Conservation (phyloP, 2,113 vertebrate species). For the Rafetus swinhoei region DNA sequence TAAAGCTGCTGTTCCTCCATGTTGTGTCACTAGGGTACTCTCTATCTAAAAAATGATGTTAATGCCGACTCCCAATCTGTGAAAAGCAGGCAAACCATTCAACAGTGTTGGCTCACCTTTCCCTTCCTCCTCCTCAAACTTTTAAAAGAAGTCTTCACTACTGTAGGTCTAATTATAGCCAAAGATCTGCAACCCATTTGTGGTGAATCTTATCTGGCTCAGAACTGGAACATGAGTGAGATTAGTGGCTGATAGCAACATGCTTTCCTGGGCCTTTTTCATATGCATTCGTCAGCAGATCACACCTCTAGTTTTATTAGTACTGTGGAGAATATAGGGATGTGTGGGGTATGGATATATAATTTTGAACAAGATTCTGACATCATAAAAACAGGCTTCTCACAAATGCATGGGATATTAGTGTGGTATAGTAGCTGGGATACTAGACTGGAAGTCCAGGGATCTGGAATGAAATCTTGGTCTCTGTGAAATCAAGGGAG, state of each 20-base stretch:
- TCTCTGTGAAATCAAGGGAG: not conserved
- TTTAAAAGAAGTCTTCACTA: not conserved
- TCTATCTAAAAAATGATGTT: not conserved
- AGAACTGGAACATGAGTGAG: not conserved
- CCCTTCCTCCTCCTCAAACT: not conserved
- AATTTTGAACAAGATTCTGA: not conserved
- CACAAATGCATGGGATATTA: not conserved
- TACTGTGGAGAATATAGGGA: not conserved
- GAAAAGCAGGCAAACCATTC: conserved; percentile 3
- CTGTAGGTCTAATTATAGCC: not conserved
- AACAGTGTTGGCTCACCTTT: not conserved
- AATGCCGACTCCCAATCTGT: conserved; percentile 16
- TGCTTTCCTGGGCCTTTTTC: not conserved
- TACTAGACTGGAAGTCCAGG: not conserved
- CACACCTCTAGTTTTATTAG: not conserved
- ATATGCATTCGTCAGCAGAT: not conserved
- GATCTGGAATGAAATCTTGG: not conserved
- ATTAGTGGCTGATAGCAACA: not conserved
- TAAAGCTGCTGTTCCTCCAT: not conserved
- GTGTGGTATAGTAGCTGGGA: not conserved
- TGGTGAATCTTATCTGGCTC: not conserved
- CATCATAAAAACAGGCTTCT: not conserved
- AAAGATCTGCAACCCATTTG: not conserved
- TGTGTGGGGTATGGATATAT: too few relatives aligned
- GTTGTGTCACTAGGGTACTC: conserved; percentile 9